phyloP scores from a whole-genome alignment of 2,888 invertebrate genomes.

The Latrodectus hesperus region DNA sequence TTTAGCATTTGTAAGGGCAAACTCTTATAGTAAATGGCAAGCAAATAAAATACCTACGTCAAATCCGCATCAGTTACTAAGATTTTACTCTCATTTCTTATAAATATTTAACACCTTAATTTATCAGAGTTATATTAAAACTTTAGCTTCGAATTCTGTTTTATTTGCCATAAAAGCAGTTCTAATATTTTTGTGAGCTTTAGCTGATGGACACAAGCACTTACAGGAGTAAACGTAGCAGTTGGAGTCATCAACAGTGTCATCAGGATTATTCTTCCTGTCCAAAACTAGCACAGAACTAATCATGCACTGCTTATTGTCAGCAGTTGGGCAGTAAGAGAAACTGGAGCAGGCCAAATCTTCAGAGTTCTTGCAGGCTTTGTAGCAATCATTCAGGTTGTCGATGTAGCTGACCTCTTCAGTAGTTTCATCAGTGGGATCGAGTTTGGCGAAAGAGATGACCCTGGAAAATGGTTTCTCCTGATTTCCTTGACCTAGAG shows the following conservation, averaged over 20 bases:
- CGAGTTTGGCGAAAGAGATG: constrained; percentile 27
- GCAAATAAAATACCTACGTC: too few species aligned
- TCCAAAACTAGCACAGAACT: constrained; percentile 18
- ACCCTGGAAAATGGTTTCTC: constrained; percentile 39
- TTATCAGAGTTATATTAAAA: too few species aligned
- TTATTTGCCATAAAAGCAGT: too few species aligned
- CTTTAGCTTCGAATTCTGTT: too few species aligned
- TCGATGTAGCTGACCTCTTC: background rate
- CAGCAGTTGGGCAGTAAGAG: constrained; percentile 48
- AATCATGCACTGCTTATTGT: constrained; percentile 47
- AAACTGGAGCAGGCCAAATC: constrained; percentile 48
- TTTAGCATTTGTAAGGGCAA: too few species aligned
- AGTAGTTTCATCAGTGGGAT: background rate
- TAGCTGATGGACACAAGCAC: background rate
- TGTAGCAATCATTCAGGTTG: constrained; percentile 53
- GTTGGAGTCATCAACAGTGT: constrained; percentile 6
- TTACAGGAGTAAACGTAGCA: constrained; percentile 52
- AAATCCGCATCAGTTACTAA: too few species aligned
- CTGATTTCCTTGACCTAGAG: background rate
- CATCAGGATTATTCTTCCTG: background rate
- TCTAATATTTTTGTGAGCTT: too few species aligned
- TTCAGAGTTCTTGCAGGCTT: constrained; percentile 40
- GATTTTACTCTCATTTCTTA: too few species aligned
- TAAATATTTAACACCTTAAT: too few species aligned
- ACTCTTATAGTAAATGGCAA: too few species aligned